A percentile compares a stretch with the other conserved stretches of the same genome.
phyloP scores from a whole-genome alignment of 2,888 invertebrate species.

The Resseliella maxima region DNA sequence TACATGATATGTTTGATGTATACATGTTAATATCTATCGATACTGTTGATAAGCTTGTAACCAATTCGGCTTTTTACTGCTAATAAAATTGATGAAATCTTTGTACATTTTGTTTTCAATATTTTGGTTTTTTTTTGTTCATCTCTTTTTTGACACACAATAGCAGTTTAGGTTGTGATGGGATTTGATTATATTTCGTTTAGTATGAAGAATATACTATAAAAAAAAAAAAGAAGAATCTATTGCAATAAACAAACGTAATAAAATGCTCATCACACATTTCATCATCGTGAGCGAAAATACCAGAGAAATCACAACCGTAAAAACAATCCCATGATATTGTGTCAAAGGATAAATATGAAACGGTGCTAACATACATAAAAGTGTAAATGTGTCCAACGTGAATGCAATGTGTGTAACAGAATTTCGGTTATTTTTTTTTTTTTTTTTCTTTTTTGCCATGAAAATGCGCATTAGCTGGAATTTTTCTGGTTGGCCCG shows the following conservation, averaged over 20 bases:
- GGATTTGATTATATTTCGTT: background rate
- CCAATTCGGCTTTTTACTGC: background rate
- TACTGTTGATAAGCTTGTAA: background rate
- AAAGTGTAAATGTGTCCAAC: background rate
- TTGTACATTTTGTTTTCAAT: background rate
- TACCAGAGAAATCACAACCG: background rate
- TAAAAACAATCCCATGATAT: background rate
- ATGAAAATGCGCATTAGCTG: background rate
- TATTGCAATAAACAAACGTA: background rate
- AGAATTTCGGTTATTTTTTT: too few relatives aligned
- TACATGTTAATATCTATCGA: background rate
- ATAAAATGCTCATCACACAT: background rate
- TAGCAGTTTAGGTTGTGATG: background rate
- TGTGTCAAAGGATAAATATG: conserved; percentile 22
- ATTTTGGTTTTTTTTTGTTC: background rate
- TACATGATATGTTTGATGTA: background rate
- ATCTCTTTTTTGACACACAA: background rate
- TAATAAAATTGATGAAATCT: background rate
- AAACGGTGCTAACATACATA: background rate
- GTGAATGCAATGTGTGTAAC: background rate
- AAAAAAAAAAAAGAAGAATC: background rate
- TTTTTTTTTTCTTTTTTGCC: background rate
- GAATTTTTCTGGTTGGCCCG: background rate
- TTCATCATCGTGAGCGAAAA: background rate
- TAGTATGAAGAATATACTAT: background rate